A percentile compares a stretch with the other conserved stretches of the same genome.
Evolutionary conservation across 2,797 vertebrate genomes (phyloP).

Genomic region (Onychomys leucogaster): DNA sequence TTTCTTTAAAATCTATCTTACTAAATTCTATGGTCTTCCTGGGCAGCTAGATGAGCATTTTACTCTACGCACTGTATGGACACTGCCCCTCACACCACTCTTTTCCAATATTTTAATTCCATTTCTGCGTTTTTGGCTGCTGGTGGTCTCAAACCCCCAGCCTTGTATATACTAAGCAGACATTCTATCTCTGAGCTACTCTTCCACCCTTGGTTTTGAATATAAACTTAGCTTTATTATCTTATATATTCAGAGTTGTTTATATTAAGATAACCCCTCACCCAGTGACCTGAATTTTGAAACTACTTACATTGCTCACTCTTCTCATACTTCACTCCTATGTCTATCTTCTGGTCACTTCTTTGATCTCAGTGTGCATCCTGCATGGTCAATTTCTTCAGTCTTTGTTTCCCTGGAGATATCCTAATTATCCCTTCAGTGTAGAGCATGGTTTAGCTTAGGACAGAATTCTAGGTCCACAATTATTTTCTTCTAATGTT

Average conservation of each 20-base stretch:
- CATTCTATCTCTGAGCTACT: neutral
- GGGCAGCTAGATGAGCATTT: neutral
- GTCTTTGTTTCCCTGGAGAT: neutral
- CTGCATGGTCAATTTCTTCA: neutral
- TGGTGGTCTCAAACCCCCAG: neutral
- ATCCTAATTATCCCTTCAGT: neutral
- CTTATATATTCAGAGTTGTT: neutral
- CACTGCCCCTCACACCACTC: neutral
- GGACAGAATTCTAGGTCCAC: neutral
- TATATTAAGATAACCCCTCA: neutral
- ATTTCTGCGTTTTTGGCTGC: neutral
- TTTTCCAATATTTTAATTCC: neutral
- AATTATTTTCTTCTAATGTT: slow-evolving; percentile 6
- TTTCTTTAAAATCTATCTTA: neutral
- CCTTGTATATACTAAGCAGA: neutral
- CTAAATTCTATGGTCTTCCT: neutral
- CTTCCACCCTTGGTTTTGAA: neutral
- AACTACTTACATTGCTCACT: neutral
- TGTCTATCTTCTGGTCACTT: neutral
- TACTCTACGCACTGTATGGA: neutral
- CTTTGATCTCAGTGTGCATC: neutral
- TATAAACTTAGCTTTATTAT: neutral
- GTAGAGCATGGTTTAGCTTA: neutral
- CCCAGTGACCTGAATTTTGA: neutral
- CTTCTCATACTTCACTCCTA: neutral